Percentiles rank a stretch among this genome's conserved stretches.
phyloP scores from a whole-genome alignment of 2,888 invertebrate genomes.

The Ptychoptera albimana region DNA sequence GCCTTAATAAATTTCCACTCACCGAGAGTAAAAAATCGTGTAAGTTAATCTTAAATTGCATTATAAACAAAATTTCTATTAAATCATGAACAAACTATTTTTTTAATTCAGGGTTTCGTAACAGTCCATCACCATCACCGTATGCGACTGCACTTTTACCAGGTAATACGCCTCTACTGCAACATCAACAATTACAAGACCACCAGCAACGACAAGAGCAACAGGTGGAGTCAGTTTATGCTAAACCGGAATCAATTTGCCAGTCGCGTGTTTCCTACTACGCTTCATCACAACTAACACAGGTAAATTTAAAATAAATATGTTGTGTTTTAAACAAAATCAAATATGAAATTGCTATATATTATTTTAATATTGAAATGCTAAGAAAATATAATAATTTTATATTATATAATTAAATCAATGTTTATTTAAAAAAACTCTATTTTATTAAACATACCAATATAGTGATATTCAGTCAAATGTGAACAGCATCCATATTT shows the following conservation, averaged over 20 bases:
- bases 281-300: constrained; percentile 62
- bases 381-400: not conserved
- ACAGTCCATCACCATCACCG: constrained; percentile 44
- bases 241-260: constrained; percentile 43
- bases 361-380: not conserved
- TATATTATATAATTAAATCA: too few species aligned
- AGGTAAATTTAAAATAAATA: constrained; percentile 29
- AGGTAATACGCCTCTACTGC: constrained; percentile 23
- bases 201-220: constrained; percentile 15
- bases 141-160: constrained; percentile 48
- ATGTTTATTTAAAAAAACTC: too few species aligned
- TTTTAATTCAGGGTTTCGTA: constrained; percentile 22
- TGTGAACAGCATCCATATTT: too few species aligned
- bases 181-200: constrained; percentile 20
- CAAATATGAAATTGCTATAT: not conserved
- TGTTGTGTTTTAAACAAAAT: not conserved
- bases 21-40: constrained; percentile 29
- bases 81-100: constrained; percentile 1
- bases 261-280: constrained; percentile 55
- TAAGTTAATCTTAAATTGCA: too few species aligned
- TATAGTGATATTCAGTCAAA: too few species aligned
- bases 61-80: not conserved
- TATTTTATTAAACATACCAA: too few species aligned
- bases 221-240: constrained; percentile 34
- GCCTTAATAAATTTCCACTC: constrained; percentile 57